These are phyloP conservation scores for Peromyscus melanophrys DNA, from an alignment of 2,797 vertebrate genomes.

Conservation along the genomic window DNA sequence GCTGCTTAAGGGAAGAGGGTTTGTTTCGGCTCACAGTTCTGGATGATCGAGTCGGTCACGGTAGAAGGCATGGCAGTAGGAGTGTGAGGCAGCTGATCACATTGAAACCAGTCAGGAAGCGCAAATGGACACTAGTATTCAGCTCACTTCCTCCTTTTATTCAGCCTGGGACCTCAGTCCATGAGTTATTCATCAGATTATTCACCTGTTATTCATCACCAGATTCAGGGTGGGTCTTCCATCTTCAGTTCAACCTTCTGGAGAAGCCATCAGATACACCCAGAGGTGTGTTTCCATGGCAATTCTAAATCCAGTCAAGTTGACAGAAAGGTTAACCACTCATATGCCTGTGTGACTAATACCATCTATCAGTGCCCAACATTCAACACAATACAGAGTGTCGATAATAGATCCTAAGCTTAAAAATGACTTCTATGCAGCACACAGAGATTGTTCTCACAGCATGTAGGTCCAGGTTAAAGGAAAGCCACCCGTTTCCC, in stretches of 20 bases:
- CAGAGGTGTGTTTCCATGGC: not conserved
- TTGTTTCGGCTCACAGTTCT: not conserved
- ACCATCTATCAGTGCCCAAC: accelerated
- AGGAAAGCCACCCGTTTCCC: not conserved
- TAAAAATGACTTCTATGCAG: not conserved
- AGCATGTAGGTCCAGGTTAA: not conserved
- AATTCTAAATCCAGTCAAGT: not conserved
- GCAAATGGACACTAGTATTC: not conserved
- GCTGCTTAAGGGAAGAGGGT: not conserved
- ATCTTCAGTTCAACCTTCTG: not conserved
- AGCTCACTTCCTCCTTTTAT: not conserved
- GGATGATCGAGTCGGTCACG: not conserved
- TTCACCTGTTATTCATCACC: not conserved
- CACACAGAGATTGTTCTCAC: slow-evolving; percentile 5
- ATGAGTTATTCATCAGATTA: not conserved
- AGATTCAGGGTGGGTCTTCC: not conserved
- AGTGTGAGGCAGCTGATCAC: not conserved
- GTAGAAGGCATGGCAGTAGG: not conserved
- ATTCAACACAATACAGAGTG: not conserved
- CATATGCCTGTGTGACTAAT: not conserved
- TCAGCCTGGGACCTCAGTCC: not conserved
- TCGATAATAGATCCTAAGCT: not conserved
- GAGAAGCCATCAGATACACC: not conserved
- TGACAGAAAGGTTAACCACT: not conserved
- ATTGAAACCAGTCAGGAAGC: not conserved